These are phyloP conservation scores for Mycogona germanica DNA, from an alignment of 2,888 invertebrate species.

Conservation along the genomic window DNA sequence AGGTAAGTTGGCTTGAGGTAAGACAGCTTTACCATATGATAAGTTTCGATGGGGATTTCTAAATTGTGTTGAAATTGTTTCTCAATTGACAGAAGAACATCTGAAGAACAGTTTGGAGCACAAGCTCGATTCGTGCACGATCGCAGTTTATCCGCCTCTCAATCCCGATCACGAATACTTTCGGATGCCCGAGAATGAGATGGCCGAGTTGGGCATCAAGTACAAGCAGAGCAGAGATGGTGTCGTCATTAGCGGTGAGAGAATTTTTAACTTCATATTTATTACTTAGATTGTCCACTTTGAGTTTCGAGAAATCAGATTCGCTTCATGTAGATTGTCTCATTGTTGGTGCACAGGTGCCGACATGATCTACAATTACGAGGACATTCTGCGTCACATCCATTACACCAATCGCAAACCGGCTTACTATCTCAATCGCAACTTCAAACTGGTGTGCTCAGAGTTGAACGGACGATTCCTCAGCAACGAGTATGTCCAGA, in stretches of 20 bases:
- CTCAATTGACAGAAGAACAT: constrained; percentile 25
- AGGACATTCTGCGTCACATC: constrained; percentile 58
- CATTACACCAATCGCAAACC: constrained; percentile 94
- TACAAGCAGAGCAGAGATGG: constrained; percentile 86
- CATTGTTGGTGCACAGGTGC: constrained; percentile 41
- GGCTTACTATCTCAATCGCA: constrained; percentile 86
- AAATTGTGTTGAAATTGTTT: background rate
- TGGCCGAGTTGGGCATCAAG: constrained; percentile 59
- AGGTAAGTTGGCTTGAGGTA: background rate
- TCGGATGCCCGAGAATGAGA: constrained; percentile 58
- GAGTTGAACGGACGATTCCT: constrained; percentile 86
- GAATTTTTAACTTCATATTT: background rate
- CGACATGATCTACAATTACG: constrained; percentile 63
- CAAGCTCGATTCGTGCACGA: constrained; percentile 81
- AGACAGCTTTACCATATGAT: background rate
- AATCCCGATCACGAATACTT: constrained; percentile 92
- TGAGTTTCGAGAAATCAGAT: background rate
- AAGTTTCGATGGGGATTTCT: background rate
- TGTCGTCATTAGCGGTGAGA: constrained; percentile 49
- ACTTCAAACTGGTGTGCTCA: constrained; percentile 90
- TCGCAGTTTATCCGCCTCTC: constrained; percentile 86
- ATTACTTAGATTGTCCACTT: background rate
- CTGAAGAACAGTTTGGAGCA: constrained; percentile 40
- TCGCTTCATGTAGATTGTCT: background rate
- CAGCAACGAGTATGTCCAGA: constrained; percentile 91